Evolutionary conservation across 2,888 invertebrate species (phyloP).

Genomic region (Lysandra bellargus): DNA sequence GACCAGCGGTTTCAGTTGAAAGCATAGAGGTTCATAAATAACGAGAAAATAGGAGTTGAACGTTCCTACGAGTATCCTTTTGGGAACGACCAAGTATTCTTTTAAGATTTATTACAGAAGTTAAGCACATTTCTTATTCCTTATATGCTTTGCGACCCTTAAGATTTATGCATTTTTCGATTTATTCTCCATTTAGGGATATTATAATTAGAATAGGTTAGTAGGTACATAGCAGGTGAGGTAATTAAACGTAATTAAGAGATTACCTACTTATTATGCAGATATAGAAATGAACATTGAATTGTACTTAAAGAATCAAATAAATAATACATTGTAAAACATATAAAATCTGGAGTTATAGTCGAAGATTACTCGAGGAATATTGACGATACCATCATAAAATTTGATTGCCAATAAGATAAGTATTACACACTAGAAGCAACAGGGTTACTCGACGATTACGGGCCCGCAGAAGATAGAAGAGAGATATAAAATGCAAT

Average conservation of each 20-base stretch:
- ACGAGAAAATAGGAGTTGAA: constrained; percentile 80
- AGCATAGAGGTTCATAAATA: constrained; percentile 77
- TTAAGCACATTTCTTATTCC: constrained; percentile 79
- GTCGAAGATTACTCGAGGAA: not conserved
- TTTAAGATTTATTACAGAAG: constrained; percentile 79
- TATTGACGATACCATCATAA: constrained; percentile 33
- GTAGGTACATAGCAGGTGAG: not conserved
- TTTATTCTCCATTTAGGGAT: constrained; percentile 19
- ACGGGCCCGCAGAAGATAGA: constrained; percentile 40
- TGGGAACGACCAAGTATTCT: constrained; percentile 79
- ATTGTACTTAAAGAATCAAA: not conserved
- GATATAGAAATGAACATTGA: not conserved
- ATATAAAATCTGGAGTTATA: constrained; percentile 24
- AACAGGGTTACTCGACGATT: constrained; percentile 43
- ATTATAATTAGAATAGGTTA: constrained; percentile 5
- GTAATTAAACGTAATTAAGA: not conserved
- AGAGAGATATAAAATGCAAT: constrained; percentile 46
- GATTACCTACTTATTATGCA: not conserved
- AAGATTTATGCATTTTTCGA: constrained; percentile 40
- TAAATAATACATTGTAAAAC: constrained; percentile 25
- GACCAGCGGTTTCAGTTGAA: constrained; percentile 75
- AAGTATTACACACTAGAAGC: constrained; percentile 43
- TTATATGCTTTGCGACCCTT: constrained; percentile 67
- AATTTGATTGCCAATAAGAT: constrained; percentile 43
- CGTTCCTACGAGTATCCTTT: constrained; percentile 78